phyloP scores from a whole-genome alignment of 2,797 vertebrate species.

The Yasuhikotakia modesta region DNA sequence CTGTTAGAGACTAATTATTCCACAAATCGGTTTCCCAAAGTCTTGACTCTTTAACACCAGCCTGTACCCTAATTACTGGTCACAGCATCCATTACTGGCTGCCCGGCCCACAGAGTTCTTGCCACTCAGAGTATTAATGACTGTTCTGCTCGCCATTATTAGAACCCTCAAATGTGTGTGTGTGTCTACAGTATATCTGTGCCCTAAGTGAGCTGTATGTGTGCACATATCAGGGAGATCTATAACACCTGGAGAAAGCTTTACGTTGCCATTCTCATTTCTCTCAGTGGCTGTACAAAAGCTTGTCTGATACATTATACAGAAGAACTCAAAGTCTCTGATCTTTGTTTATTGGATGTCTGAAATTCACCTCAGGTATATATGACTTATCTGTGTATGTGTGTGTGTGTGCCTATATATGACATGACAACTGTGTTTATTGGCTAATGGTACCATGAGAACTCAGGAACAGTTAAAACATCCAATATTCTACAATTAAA shows the following conservation, averaged over 20 bases:
- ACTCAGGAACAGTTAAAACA: not conserved
- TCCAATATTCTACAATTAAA: not conserved
- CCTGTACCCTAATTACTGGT: slow-evolving; percentile 81
- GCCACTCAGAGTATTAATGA: slow-evolving; percentile 72
- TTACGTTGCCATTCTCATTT: not conserved
- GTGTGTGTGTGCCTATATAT: too few species aligned
- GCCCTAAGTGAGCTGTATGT: not conserved
- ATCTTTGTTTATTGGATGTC: not conserved
- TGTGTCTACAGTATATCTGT: slow-evolving; percentile 42
- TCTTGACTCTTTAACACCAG: slow-evolving; percentile 80
- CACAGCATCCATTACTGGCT: slow-evolving; percentile 80
- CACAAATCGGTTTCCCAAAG: slow-evolving; percentile 81
- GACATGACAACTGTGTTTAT: not conserved
- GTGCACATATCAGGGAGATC: slow-evolving; percentile 1
- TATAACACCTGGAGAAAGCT: not conserved
- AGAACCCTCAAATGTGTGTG: slow-evolving; percentile 61
- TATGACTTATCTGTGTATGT: not conserved
- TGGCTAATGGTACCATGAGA: not conserved
- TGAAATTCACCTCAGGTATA: not conserved
- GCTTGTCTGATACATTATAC: not conserved
- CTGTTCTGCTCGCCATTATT: slow-evolving; percentile 67
- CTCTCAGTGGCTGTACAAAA: not conserved
- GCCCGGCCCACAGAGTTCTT: slow-evolving; percentile 70
- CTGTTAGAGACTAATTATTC: slow-evolving; percentile 83
- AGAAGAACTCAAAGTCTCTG: not conserved